A percentile compares a stretch with the other conserved stretches of the same genome.
These are phyloP conservation scores for Noctilio leporinus DNA, from an alignment of 2,113 vertebrate species.

Conservation along the genomic window DNA sequence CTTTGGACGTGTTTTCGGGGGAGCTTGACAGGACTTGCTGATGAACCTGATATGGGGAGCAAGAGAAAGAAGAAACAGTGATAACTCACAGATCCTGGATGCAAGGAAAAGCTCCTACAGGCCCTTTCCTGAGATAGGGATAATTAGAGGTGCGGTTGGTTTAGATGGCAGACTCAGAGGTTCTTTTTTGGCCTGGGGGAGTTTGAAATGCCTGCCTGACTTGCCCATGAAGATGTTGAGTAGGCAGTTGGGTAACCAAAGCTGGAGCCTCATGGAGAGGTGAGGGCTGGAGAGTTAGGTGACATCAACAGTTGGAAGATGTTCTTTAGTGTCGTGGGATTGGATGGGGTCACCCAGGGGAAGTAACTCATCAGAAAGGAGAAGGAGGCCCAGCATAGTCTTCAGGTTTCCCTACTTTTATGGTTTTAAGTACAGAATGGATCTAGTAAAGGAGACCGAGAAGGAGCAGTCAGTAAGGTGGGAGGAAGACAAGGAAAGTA, in stretches of 20 bases:
- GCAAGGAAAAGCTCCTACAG: not conserved
- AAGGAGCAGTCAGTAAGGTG: not conserved
- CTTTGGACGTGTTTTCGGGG: not conserved
- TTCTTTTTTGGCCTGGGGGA: not conserved
- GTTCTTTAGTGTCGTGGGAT: not conserved
- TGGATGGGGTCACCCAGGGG: not conserved
- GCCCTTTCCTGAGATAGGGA: not conserved
- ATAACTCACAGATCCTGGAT: not conserved
- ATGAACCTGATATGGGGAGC: not conserved
- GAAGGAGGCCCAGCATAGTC: not conserved
- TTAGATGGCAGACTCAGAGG: not conserved
- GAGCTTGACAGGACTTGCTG: not conserved
- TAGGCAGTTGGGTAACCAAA: not conserved
- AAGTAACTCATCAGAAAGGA: not conserved
- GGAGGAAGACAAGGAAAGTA: not conserved
- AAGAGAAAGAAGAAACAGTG: not conserved
- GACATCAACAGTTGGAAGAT: not conserved
- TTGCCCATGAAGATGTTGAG: rapidly evolving
- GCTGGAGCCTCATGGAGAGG: not conserved
- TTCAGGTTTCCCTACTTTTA: not conserved
- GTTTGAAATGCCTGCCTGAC: not conserved
- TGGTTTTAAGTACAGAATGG: not conserved
- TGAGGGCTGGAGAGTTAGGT: not conserved
- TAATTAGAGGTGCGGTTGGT: not conserved
- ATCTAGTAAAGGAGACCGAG: not conserved